Percentiles rank a stretch among this genome's conserved stretches.
phyloP scores from a whole-genome alignment of 1,140 invertebrate genomes.

The Bombus waltoni region DNA sequence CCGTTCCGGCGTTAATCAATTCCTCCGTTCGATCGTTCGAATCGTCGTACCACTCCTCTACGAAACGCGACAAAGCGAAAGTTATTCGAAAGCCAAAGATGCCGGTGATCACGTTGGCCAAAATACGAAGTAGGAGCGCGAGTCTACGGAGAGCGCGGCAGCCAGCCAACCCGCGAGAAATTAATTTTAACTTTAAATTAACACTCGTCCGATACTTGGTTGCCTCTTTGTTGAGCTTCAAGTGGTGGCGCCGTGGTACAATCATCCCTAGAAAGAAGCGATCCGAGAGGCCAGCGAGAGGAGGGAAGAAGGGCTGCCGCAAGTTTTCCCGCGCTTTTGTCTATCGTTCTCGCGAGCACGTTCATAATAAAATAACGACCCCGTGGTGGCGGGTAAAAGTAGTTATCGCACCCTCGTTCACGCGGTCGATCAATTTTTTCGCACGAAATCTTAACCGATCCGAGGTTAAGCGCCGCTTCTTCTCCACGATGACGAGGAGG shows the following conservation, averaged over 20 bases:
- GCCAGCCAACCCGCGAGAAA: slow-evolving; percentile 68
- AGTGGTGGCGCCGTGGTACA: slow-evolving; percentile 56
- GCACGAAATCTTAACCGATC: slow-evolving; percentile 8
- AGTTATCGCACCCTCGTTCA: slow-evolving; percentile 36
- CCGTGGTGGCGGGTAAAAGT: slow-evolving; percentile 35
- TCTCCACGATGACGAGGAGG: background rate
- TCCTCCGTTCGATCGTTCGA: background rate
- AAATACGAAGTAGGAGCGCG: slow-evolving; percentile 46
- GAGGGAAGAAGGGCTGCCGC: slow-evolving; percentile 3
- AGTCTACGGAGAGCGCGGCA: slow-evolving; percentile 24
- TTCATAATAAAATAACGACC: slow-evolving; percentile 60
- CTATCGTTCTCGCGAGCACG: slow-evolving; percentile 65
- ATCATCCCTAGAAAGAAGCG: slow-evolving; percentile 58
- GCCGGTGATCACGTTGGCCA: background rate
- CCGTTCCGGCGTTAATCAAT: background rate
- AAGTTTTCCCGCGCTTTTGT: slow-evolving; percentile 77
- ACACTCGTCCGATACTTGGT: slow-evolving; percentile 78
- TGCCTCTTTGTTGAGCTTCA: slow-evolving; percentile 75
- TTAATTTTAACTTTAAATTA: slow-evolving; percentile 81
- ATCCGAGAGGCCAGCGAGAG: slow-evolving; percentile 29
- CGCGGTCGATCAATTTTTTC: slow-evolving; percentile 49
- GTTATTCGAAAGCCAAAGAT: background rate
- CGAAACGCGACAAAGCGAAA: background rate
- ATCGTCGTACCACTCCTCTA: background rate
- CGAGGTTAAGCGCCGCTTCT: background rate